A percentile compares a stretch with the other conserved stretches of the same genome.
Conservation (phyloP, 2,797 vertebrate genomes). For the Rhinoraja longicauda region DNA sequence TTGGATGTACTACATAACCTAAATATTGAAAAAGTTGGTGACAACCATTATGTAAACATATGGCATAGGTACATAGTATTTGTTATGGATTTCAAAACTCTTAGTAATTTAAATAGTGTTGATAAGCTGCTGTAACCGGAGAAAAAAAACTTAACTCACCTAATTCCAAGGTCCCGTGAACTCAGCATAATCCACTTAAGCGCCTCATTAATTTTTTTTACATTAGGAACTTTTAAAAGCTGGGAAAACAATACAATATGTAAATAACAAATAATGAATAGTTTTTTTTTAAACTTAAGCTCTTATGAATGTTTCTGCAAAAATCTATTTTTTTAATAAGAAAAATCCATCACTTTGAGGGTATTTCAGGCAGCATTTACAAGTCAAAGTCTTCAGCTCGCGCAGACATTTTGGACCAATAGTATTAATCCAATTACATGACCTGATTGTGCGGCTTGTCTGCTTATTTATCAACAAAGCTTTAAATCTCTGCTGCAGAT, state of each 20-base stretch:
- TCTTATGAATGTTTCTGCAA: neutral
- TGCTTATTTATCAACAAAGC: neutral
- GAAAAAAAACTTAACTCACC: slow-evolving; percentile 51
- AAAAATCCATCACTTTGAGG: neutral
- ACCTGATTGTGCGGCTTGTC: too few relatives aligned
- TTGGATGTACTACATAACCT: neutral
- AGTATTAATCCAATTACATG: neutral
- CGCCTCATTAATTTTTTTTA: slow-evolving; percentile 57
- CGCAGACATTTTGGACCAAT: neutral
- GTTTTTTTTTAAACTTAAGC: neutral
- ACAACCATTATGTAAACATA: neutral
- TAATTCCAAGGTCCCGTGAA: slow-evolving; percentile 63
- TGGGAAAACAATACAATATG: slow-evolving; percentile 45
- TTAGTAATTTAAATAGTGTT: neutral
- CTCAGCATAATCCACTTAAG: slow-evolving; percentile 63
- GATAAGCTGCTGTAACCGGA: slow-evolving; percentile 36
- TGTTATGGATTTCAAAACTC: neutral
- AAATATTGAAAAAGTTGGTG: neutral
- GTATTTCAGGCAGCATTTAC: neutral
- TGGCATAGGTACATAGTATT: too few relatives aligned
- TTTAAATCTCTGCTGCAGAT: neutral
- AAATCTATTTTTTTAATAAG: neutral
- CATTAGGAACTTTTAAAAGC: slow-evolving; percentile 55
- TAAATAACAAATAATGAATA: neutral
- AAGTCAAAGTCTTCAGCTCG: neutral